A percentile compares a stretch with the other conserved stretches of the same genome.
These are phyloP conservation scores for Drosophila limbata DNA, from an alignment of 2,888 invertebrate genomes.

Conservation along the genomic window DNA sequence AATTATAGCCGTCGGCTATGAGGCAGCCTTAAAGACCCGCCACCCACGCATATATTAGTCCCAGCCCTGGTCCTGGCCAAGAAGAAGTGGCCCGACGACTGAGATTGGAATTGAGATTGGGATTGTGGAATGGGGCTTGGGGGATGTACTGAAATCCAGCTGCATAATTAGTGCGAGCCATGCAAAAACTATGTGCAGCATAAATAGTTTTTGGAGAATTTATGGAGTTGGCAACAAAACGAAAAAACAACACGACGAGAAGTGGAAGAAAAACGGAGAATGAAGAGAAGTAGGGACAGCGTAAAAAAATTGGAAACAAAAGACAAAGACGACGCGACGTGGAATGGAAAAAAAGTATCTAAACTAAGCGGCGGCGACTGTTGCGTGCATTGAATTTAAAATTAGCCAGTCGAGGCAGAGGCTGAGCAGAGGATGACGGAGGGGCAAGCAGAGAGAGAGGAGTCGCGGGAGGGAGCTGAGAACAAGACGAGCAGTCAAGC, in stretches of 20 bases:
- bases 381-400: slow-evolving; percentile 78
- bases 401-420: slow-evolving; percentile 52
- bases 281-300: slow-evolving; percentile 17
- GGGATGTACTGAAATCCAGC: slow-evolving; percentile 58
- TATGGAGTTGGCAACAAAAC: slow-evolving; percentile 43
- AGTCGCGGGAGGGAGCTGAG: neutral
- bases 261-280: neutral
- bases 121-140: neutral
- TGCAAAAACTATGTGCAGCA: slow-evolving; percentile 65
- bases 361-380: slow-evolving; percentile 67
- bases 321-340: slow-evolving; percentile 33
- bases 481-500: slow-evolving; percentile 10
- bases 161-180: slow-evolving; percentile 72
- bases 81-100: slow-evolving; percentile 3
- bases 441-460: neutral
- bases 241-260: slow-evolving; percentile 16
- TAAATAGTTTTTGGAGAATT: slow-evolving; percentile 73
- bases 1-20: slow-evolving; percentile 68
- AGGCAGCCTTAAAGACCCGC: slow-evolving; percentile 40
- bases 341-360: slow-evolving; percentile 10
- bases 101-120: slow-evolving; percentile 10
- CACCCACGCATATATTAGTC: slow-evolving; percentile 67
- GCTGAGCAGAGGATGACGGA: slow-evolving; percentile 1
- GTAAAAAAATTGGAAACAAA: slow-evolving; percentile 32
- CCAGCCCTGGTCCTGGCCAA: slow-evolving; percentile 18